Percentiles rank a stretch among this genome's conserved stretches.
Evolutionary conservation across 2,113 vertebrate species (phyloP).

Genomic region (Cololabis saira): DNA sequence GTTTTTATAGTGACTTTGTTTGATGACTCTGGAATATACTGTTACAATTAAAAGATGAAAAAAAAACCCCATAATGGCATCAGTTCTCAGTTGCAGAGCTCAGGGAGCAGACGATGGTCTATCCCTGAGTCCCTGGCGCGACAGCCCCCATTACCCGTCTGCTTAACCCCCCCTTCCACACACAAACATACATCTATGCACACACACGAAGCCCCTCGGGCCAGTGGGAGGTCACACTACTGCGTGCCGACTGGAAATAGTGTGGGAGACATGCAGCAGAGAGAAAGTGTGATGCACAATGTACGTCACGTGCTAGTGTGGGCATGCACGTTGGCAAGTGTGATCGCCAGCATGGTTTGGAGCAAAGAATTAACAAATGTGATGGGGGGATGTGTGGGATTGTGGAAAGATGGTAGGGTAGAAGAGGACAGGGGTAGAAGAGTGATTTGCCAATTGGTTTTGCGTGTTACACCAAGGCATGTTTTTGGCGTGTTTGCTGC

Average conservation of each 20-base stretch:
- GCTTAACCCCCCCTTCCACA: constrained; percentile 66
- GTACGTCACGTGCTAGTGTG: constrained; percentile 47
- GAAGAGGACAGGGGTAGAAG: constrained; percentile 16
- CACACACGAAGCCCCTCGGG: constrained; percentile 47
- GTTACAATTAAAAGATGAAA: too few relatives aligned
- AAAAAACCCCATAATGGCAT: constrained; percentile 37
- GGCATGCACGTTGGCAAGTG: constrained; percentile 56
- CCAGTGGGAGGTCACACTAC: constrained; percentile 70
- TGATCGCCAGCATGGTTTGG: constrained; percentile 64
- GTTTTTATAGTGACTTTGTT: too few relatives aligned
- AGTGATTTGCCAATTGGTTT: constrained; percentile 57
- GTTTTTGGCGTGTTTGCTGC: constrained; percentile 56
- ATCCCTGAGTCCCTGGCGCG: constrained; percentile 75
- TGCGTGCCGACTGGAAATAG: constrained; percentile 62
- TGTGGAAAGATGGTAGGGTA: neutral
- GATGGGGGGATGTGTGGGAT: constrained; percentile 23
- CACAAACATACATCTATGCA: constrained; percentile 41
- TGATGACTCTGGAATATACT: too few relatives aligned
- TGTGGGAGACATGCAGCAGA: constrained; percentile 65
- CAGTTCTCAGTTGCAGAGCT: constrained; percentile 56
- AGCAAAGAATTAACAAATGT: constrained; percentile 55
- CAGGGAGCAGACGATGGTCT: constrained; percentile 64
- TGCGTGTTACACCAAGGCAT: constrained; percentile 47
- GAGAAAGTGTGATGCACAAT: constrained; percentile 47
- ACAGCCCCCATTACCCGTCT: constrained; percentile 81